Conservation (phyloP, 1,140 invertebrate species). For the Grapholita molesta region DNA sequence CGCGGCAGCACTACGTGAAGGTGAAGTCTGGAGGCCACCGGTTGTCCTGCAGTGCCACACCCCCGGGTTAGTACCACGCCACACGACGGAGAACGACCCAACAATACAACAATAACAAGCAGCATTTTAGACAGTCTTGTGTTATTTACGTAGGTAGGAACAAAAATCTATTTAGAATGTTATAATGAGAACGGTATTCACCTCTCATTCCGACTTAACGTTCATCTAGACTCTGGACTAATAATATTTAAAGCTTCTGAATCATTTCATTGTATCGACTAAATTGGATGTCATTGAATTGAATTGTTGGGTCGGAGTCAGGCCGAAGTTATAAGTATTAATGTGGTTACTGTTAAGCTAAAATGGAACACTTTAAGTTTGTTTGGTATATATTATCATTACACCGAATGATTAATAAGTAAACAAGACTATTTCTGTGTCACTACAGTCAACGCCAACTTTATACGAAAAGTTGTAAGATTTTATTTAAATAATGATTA, state of each 20-base stretch:
- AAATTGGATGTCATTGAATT: neutral
- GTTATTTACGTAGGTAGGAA: too few relatives aligned
- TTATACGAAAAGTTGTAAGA: too few relatives aligned
- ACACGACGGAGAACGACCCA: constrained; percentile 18
- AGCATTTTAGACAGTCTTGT: too few relatives aligned
- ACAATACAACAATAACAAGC: neutral
- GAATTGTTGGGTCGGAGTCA: neutral
- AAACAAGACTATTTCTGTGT: too few relatives aligned
- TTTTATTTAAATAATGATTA: too few relatives aligned
- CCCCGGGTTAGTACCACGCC: constrained; percentile 41
- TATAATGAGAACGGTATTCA: too few relatives aligned
- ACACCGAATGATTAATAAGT: too few relatives aligned
- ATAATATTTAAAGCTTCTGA: neutral
- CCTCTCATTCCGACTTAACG: too few relatives aligned
- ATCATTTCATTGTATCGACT: neutral
- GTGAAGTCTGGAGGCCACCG: constrained; percentile 63
- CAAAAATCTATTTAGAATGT: too few relatives aligned
- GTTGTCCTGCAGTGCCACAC: constrained; percentile 59
- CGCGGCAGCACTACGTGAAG: constrained; percentile 50
- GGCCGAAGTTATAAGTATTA: neutral
- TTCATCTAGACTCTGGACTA: too few relatives aligned
- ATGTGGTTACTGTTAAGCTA: neutral
- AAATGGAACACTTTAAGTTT: neutral
- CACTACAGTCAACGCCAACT: too few relatives aligned
- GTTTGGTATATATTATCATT: too few relatives aligned